Evolutionary conservation across 2,888 invertebrate species (phyloP), one percentile per base, ranked within the genome.

Genomic region (Acanthosepion pharaonis): DNA sequence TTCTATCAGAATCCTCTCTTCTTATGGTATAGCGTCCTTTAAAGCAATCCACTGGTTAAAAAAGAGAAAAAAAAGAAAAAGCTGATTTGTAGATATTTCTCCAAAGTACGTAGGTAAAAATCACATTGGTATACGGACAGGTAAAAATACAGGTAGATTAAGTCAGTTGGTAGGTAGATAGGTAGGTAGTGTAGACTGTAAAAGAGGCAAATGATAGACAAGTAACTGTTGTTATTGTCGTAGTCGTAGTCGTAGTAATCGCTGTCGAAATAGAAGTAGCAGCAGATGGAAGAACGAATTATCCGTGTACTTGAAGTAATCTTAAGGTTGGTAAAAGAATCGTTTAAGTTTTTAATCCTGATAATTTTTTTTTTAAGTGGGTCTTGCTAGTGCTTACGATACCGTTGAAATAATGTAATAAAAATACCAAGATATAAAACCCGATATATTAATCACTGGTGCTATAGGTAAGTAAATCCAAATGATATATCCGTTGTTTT

Each of bases 51-150:
- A 78, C 78, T 78, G 78, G 78, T 78, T 33, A 78, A 15, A 78
- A 33, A 78, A 33, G 33, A n/a, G 23, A n/a, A n/a, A n/a, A 9
- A n/a, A 78, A n/a, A 33, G 9, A 33, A 78, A 3, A 78, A n/a
- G 1, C n/a, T 78, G 78, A 78, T n/a, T 78, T 78, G 78, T 78
- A 78, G 78, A 78, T 78, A 78, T 78, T 78, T 78, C 78, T 78
- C 78, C 78, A 78, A 78, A 78, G n/a, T n/a, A 33, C n/a, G 78
- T 78, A n/a, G 78, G 78, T 78, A 78, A 78, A 78, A n/a, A 78
- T 78, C 78, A 78, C 78, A 78, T 78, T 78, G 78, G 78, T 78
- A 78, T 78, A 78, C 8, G 25, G n/a, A 28, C 78, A 78, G 78
- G 78, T 78, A 78, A 78, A 78, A 18, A 78, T 78, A 33, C 78